Conservation (phyloP, 2,888 invertebrate species). For the Drosophila greeni region DNA sequence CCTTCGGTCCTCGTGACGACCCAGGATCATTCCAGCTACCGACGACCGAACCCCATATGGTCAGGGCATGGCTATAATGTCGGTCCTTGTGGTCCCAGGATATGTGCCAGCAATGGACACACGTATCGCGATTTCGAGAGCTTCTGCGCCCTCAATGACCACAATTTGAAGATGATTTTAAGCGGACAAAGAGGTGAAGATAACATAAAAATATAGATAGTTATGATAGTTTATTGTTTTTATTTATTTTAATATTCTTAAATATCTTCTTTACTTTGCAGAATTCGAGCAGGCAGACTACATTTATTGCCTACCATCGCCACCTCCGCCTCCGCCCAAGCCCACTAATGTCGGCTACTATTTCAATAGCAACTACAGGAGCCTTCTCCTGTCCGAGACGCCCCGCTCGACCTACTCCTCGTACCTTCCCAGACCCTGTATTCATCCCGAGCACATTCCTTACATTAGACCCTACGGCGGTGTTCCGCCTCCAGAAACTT, state of each 20-base stretch:
- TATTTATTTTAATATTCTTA: background rate
- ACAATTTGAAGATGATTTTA: conserved; percentile 22
- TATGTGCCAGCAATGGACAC: conserved; percentile 23
- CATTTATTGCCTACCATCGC: conserved; percentile 7
- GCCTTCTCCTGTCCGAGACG: background rate
- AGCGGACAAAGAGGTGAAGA: conserved; percentile 8
- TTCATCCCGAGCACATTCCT: background rate
- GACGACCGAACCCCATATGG: background rate
- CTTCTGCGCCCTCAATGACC: conserved; percentile 27
- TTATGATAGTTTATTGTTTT: no score
- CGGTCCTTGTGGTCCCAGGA: conserved; percentile 24
- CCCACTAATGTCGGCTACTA: background rate
- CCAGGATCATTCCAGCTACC: conserved; percentile 2
- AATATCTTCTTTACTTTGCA: background rate
- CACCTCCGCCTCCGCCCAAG: background rate
- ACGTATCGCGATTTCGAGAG: conserved; percentile 28
- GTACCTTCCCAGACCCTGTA: conserved; percentile 2
- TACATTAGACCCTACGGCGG: background rate
- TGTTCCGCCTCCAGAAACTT: background rate
- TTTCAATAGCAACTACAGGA: conserved; percentile 5
- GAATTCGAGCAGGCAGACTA: conserved; percentile 19
- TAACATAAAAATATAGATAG: background rate
- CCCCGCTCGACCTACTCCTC: conserved; percentile 3
- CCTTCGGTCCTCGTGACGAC: conserved; percentile 6
- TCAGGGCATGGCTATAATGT: background rate